A percentile compares a stretch with the other conserved stretches of the same genome.
Conservation (phyloP, 2,797 vertebrate species). For the Enteromius fasciolatus region DNA sequence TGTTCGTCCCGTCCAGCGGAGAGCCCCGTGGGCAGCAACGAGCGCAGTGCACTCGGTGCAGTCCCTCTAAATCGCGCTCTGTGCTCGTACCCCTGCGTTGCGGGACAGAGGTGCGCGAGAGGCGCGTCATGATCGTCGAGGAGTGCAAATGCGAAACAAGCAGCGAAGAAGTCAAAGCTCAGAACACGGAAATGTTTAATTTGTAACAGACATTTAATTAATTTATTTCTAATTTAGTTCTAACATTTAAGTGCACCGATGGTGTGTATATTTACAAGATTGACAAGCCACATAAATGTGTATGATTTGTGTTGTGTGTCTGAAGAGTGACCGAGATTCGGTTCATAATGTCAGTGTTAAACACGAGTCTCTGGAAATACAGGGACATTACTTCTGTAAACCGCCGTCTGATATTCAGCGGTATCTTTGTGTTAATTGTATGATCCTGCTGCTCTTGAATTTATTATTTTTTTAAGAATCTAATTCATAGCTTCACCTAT, state of each 20-base stretch:
- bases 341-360: background rate
- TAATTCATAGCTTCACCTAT: background rate
- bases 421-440: constrained; percentile 16
- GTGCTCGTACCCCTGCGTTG: constrained; percentile 72
- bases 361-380: background rate
- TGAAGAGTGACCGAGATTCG: constrained; percentile 21
- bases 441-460: background rate
- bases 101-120: constrained; percentile 63
- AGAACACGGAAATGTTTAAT: constrained; percentile 50
- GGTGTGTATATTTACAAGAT: background rate
- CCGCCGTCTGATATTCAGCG: constrained; percentile 22
- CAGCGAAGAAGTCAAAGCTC: constrained; percentile 65
- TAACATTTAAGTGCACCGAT: background rate
- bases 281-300: constrained; percentile 27
- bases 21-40: constrained; percentile 60
- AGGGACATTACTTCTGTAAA: background rate
- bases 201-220: constrained; percentile 45
- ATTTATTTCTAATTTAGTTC: background rate
- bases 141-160: constrained; percentile 80
- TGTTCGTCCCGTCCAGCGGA: constrained; percentile 75
- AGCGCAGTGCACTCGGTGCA: constrained; percentile 77
- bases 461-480: background rate
- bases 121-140: constrained; percentile 76
- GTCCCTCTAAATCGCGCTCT: constrained; percentile 68
- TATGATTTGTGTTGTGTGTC: background rate